phyloP scores from a whole-genome alignment of 2,797 vertebrate genomes.

The Miichthys miiuy region DNA sequence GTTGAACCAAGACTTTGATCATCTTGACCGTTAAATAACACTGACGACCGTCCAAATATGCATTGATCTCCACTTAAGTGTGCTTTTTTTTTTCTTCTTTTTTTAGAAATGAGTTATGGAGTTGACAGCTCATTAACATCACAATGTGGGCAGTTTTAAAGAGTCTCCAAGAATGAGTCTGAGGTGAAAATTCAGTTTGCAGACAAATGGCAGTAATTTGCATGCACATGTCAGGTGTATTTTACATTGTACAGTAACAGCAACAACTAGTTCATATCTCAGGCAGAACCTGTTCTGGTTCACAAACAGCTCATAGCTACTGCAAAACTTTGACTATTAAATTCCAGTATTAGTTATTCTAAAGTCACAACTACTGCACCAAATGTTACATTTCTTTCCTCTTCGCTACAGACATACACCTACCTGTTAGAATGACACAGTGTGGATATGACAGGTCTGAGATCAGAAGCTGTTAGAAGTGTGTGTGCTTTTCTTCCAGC shows the following conservation, averaged over 20 bases:
- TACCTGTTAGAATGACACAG: constrained; percentile 65
- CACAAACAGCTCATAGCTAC: background rate
- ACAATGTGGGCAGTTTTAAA: constrained; percentile 45
- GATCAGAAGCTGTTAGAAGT: constrained; percentile 29
- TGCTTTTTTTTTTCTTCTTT: constrained; percentile 18
- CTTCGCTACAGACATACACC: constrained; percentile 28
- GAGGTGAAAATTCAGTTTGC: background rate
- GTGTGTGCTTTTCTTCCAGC: constrained; percentile 24
- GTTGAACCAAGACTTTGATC: constrained; percentile 42
- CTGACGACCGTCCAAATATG: constrained; percentile 56
- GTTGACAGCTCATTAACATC: constrained; percentile 69
- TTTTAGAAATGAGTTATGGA: constrained; percentile 32
- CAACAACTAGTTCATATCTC: background rate
- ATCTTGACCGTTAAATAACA: constrained; percentile 42
- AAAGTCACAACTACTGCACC: background rate
- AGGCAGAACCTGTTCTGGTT: background rate
- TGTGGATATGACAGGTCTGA: constrained; percentile 19
- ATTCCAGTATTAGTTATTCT: background rate
- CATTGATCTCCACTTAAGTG: constrained; percentile 36
- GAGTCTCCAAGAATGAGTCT: constrained; percentile 1
- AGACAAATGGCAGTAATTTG: background rate
- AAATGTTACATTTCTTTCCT: background rate
- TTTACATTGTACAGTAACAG: constrained; percentile 9
- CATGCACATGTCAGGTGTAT: background rate
- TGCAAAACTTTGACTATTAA: background rate